Base-by-base conservation (phyloP, 1,140 invertebrate genomes). In the Rhagoletis pomonella region DNA sequence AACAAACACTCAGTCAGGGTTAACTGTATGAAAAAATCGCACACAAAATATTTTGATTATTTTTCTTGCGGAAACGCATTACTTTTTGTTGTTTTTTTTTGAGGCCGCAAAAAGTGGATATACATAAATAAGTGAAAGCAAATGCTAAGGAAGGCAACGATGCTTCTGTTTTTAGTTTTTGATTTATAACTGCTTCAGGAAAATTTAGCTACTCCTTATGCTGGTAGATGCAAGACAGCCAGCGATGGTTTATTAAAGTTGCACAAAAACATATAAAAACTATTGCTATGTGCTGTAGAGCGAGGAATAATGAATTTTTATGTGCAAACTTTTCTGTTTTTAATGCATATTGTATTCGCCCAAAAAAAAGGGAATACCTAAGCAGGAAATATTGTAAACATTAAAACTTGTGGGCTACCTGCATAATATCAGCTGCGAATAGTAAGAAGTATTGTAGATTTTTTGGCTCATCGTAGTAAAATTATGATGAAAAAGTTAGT, bases 251-350 rank as follows among this genome's bases (percentile, higher is more conserved):
- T 50, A 50, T 81, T 81, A 81, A 73, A 73, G 67, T 73, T 67
- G 5, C 39, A 9, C 19, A 42, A 81, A 55, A 81, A 81, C 12
- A 2, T n/a, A 9, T n/a, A 81, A 39, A 17, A 73, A 73, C 67
- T 73, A 73, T 47, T 65, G 60, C 60, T 47, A 42, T 4, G 42
- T 14, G 3, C n/a, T 4, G 67, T 55, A 81, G 47, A n/a, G 47
- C 73, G 47, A 42, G 47, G 3, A 19, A 50, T 81, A 81, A 81
- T 81, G 73, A 81, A 81, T 81, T 81, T 81, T 81, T 81, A 81
- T 81, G 73, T 17, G 50, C 7, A 55, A 81, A 81, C n/a, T 81
- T 81, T 58, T 42, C 73, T n/a, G 44, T 73, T 81, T 81, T 81
- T 81, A 81, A 81, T 81, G 73, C 73, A 81, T 81, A 81, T 47